These are phyloP conservation scores for Polyodon spathula DNA, from an alignment of 2,113 vertebrate genomes.

Conservation along the genomic window DNA sequence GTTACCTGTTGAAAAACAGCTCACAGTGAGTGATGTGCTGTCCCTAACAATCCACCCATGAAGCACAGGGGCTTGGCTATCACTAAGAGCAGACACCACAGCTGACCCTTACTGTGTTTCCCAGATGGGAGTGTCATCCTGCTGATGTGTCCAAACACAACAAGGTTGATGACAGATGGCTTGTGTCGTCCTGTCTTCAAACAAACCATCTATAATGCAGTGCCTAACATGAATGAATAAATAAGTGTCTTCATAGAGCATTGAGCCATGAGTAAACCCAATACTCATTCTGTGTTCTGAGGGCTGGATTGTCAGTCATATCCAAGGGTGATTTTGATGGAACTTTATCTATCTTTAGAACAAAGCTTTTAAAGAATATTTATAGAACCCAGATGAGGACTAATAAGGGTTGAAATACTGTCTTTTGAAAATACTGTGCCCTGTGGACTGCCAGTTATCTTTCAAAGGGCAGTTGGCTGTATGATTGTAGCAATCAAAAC, in stretches of 20 bases:
- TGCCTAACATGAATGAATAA: no score
- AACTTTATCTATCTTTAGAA: constrained; percentile 4
- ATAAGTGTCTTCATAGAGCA: not conserved
- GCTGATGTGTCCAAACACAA: no score
- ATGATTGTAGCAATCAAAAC: not conserved
- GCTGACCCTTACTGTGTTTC: not conserved
- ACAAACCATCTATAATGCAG: no score
- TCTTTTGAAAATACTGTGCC: constrained; percentile 8
- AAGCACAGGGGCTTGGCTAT: no score
- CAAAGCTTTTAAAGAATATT: constrained; percentile 10
- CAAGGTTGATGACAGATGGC: no score
- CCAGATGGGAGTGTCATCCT: no score
- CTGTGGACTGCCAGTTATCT: constrained; percentile 13
- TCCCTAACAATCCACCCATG: no score
- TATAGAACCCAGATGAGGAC: constrained; percentile 10
- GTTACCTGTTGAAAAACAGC: no score
- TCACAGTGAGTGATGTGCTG: no score
- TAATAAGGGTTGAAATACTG: constrained; percentile 5
- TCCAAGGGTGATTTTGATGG: not conserved
- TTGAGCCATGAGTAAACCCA: not conserved
- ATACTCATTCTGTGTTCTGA: not conserved
- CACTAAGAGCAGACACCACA: not conserved
- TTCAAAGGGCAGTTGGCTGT: not conserved
- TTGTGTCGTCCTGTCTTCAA: no score
- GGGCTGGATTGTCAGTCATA: not conserved